Base-by-base conservation (phyloP, 2,888 invertebrate genomes). In the Drosophila siamana region DNA sequence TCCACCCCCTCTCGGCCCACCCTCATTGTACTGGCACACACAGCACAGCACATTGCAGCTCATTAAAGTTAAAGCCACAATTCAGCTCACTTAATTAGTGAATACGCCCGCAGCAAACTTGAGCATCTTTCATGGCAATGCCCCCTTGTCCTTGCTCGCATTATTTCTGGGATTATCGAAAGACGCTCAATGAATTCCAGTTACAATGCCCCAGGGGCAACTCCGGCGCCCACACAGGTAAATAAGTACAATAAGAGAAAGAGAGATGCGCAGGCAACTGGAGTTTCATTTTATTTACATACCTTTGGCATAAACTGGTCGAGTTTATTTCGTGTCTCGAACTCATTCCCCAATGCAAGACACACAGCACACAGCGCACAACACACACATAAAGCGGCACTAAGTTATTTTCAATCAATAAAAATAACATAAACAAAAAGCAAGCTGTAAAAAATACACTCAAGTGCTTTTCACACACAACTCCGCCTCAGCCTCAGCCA, bases 341-440 rank as follows among this genome's bases (percentile, higher is more conserved):
- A 43, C 64, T 43, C 65, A 11, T 41, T 51, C 59, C 44, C 36
- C 57, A 30, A 19, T 19, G 43, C 51, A 51, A 36, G 55, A 69
- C 38, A 44, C 26, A 33, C 43, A 46, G 19, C 52, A 54, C 2
- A 47, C 15, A 66, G 66, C 22, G 33, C 54, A 68, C 65, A 56
- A 38, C 43, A 66, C 48, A 59, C 65, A 60, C 81, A 85, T 81
- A 81, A 86, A 85, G 80, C 80, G 75, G 56, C 87, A 78, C 84
- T 86, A 85, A 85, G 84, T 85, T 85, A 85, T 86, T 85, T 85
- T 85, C 84, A 85, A 85, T 85, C 84, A 85, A 85, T 85, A 85
- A 85, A 85, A 84, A 81, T 77, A 86, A 84, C 81, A 84, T 84
- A 86, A 85, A 84, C 84, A 86, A 86, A 77, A 62, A 63, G 68